These are phyloP conservation scores for Oithona nana DNA, from an alignment of 2,888 invertebrate genomes.

Conservation along the genomic window DNA sequence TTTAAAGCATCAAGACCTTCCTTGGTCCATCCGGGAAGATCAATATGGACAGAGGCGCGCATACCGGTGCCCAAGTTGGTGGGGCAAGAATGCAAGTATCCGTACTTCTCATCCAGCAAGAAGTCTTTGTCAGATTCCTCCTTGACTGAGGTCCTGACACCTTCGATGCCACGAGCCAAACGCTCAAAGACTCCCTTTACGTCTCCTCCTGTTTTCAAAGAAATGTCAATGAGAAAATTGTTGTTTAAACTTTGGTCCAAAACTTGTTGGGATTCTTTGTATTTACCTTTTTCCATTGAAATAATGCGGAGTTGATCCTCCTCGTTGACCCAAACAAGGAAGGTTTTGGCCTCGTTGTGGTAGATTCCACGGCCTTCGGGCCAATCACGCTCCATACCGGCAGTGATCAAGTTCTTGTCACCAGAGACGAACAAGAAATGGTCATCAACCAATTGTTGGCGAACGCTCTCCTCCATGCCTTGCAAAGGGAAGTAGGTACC, in stretches of 20 bases:
- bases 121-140: constrained; percentile 17
- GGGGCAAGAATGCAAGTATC: constrained; percentile 36
- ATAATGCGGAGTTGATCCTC: constrained; percentile 19
- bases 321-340: constrained; percentile 19
- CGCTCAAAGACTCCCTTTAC: constrained; percentile 22
- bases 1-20: constrained; percentile 23
- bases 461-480: constrained; percentile 18
- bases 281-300: constrained; percentile 17
- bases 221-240: no score
- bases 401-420: constrained; percentile 16
- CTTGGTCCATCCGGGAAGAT: constrained; percentile 27
- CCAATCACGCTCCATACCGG: constrained; percentile 19
- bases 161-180: constrained; percentile 25
- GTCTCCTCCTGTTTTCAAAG: constrained; percentile 17
- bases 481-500: constrained; percentile 17
- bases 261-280: no score
- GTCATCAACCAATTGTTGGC: constrained; percentile 18
- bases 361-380: constrained; percentile 31
- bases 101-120: constrained; percentile 29
- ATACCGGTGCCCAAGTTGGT: constrained; percentile 36
- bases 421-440: constrained; percentile 19
- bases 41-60: constrained; percentile 35
- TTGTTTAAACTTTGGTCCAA: no score
- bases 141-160: constrained; percentile 23
- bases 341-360: constrained; percentile 21